Evolutionary conservation across 1,140 invertebrate genomes (phyloP), one percentile per base, ranked within the genome.

Genomic region (Drosophila nasuta): DNA sequence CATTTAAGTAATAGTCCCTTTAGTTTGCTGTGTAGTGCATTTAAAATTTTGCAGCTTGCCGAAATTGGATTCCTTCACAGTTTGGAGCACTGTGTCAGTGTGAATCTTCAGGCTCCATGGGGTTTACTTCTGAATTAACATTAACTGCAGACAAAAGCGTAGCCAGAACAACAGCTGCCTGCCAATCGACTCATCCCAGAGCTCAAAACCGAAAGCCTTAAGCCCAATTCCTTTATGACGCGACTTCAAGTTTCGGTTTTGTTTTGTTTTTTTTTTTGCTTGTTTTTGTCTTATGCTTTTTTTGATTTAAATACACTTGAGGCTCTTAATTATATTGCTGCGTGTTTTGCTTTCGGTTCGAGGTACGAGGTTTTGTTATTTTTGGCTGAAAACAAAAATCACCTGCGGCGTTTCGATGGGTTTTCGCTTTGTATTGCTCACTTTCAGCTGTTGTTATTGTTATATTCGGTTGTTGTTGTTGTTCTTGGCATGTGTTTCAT

Each of bases 251-350:
- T 73, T 79, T 56, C 49, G 46, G 65, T 45, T 49, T 38, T 41
- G 58, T 49, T 11, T 64, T 58, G 8, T n/a, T n/a, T n/a, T n/a
- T 58, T 43, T 68, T 73, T 38, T 71, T 87, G 7, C 58, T 10
- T 87, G 7, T 63, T 10, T 7, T 67, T 56, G 3, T 30, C 49
- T 68, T 72, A n/a, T 15, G 41, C 54, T 54, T 17, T 48, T 79
- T 87, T 82, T 77, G 74, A 88, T 87, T 87, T 80, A 87, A 88
- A 88, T 75, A 77, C 73, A 87, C 83, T 87, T 62, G 68, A 77
- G 83, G 77, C 83, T 80, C 79, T 87, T 87, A 87, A 87, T 87
- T 87, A 87, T 87, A 87, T 79, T 79, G 76, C 74, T 76, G 71
- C 67, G 71, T 75, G 71, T 75, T 80, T 75, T 70, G 66, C 60